phyloP scores from a whole-genome alignment of 2,888 invertebrate genomes.

The Clitarchus hookeri region DNA sequence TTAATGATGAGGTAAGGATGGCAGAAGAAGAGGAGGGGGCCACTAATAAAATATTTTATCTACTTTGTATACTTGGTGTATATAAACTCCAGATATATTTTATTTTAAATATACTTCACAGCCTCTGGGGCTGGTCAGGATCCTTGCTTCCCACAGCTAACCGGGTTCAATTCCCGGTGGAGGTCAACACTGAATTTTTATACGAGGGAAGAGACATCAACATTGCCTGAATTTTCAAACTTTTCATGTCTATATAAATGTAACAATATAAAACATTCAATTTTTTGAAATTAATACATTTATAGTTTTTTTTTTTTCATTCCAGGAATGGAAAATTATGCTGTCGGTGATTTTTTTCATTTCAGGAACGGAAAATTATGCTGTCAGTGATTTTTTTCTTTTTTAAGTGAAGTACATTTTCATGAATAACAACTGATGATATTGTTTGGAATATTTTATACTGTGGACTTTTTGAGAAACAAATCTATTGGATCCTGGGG shows the following conservation, averaged over 20 bases:
- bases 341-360: background rate
- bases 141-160: background rate
- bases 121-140: background rate
- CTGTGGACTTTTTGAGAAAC: background rate
- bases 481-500: background rate
- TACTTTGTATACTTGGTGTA: too few relatives aligned
- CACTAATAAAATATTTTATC: too few relatives aligned
- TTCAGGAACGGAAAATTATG: background rate
- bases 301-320: background rate
- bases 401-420: background rate
- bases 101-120: background rate
- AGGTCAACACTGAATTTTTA: background rate
- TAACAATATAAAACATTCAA: too few relatives aligned
- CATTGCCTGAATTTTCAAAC: too few relatives aligned
- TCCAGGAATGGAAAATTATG: background rate
- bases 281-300: background rate
- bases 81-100: too few relatives aligned
- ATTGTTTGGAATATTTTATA: background rate
- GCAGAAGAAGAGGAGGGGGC: too few relatives aligned
- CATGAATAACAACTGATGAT: background rate
- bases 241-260: too few relatives aligned
- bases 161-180: background rate
- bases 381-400: too few relatives aligned
- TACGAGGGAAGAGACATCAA: background rate
- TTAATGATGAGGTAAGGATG: too few relatives aligned